Evolutionary conservation across 1,140 invertebrate genomes (phyloP).

Genomic region (Potamilus streckersoni): DNA sequence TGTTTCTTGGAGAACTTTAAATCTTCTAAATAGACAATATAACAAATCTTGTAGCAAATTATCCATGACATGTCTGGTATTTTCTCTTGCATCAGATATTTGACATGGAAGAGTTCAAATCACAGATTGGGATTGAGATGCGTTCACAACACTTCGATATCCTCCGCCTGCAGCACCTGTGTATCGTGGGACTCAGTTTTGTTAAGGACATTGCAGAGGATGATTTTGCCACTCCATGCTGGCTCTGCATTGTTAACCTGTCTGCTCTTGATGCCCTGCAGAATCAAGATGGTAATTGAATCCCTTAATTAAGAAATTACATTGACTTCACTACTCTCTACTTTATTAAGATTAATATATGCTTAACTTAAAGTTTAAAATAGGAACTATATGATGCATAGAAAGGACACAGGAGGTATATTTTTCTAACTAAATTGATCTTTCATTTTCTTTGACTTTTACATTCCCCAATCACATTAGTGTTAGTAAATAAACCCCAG

Average conservation of each 20-base stretch:
- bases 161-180: slow-evolving; percentile 26
- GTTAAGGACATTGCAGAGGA: slow-evolving; percentile 28
- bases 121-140: slow-evolving; percentile 42
- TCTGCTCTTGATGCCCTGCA: slow-evolving; percentile 29
- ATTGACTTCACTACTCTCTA: neutral
- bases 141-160: slow-evolving; percentile 17
- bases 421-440: too few species aligned
- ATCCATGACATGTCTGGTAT: too few species aligned
- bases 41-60: too few species aligned
- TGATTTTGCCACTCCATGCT: slow-evolving; percentile 40
- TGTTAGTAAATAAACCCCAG: too few species aligned
- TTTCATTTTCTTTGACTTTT: too few species aligned
- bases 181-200: slow-evolving; percentile 38
- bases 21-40: too few species aligned
- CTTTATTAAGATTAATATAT: neutral
- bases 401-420: too few species aligned
- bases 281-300: slow-evolving; percentile 33
- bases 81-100: slow-evolving; percentile 34
- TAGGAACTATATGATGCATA: too few species aligned
- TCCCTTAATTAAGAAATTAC: neutral
- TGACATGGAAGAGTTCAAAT: slow-evolving; percentile 45
- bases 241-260: slow-evolving; percentile 43
- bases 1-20: too few species aligned
- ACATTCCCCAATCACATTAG: too few species aligned
- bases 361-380: neutral